These are phyloP conservation scores for Bathynomus jamesi DNA, from an alignment of 1,140 invertebrate genomes.

Conservation along the genomic window DNA sequence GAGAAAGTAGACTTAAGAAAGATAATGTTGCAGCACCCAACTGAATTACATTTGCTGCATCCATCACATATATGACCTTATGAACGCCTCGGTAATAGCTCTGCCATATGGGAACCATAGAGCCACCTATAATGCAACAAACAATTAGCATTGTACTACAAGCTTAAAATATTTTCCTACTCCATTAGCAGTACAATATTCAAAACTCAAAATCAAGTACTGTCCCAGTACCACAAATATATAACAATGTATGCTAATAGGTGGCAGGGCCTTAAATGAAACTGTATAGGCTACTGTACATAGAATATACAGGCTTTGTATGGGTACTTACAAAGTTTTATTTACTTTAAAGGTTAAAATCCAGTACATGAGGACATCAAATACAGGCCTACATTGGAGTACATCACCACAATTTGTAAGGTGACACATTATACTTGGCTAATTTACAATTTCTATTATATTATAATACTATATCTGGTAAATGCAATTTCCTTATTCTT, in stretches of 20 bases:
- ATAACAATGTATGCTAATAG: background rate
- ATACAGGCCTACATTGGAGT: too few relatives aligned
- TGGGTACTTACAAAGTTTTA: too few relatives aligned
- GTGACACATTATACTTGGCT: too few relatives aligned
- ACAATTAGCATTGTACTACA: background rate
- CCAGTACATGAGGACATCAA: too few relatives aligned
- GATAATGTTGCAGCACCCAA: conserved; percentile 26
- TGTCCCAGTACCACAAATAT: background rate
- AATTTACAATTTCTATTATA: too few relatives aligned
- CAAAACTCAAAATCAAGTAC: background rate
- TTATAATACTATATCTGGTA: too few relatives aligned
- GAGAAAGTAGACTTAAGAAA: conserved; percentile 15
- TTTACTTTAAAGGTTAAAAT: too few relatives aligned
- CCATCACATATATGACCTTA: conserved; percentile 26
- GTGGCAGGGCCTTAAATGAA: background rate
- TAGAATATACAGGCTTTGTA: background rate
- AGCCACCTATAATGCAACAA: conserved; percentile 16
- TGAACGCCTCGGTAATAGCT: conserved; percentile 24
- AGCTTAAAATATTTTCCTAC: background rate
- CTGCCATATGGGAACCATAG: conserved; percentile 33
- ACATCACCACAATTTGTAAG: too few relatives aligned
- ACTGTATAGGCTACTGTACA: background rate
- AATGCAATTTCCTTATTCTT: too few relatives aligned
- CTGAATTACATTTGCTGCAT: conserved; percentile 25
- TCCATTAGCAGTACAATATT: background rate